Base-by-base conservation (phyloP, 2,113 vertebrate genomes). In the Callopanchax toddi region DNA sequence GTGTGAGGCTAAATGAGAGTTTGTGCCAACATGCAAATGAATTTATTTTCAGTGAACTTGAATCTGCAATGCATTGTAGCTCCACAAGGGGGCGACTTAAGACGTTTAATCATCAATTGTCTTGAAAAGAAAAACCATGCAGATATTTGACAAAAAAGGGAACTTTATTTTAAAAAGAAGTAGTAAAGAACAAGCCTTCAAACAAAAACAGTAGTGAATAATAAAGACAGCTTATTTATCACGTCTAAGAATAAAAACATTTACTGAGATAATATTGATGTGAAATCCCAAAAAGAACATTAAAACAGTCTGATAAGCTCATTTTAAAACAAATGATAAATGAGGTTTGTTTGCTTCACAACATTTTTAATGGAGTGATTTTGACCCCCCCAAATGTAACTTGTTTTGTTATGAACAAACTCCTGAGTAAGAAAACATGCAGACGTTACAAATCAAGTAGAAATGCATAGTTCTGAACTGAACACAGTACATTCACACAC, bases 1-100 rank as follows among this genome's bases (percentile, higher is more conserved):
- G n/a, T n/a, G n/a, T n/a, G n/a, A n/a, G n/a, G n/a, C n/a, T n/a
- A n/a, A n/a, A n/a, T n/a, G n/a, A n/a, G n/a, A 4, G 3, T 32
- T 32, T 32, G 29, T 32, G 29, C 29, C n/a, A n/a, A n/a, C n/a
- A n/a, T n/a, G n/a, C n/a, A n/a, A n/a, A n/a, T n/a, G n/a, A n/a
- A n/a, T n/a, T n/a, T n/a, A n/a, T n/a, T n/a, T n/a, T n/a, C n/a
- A n/a, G n/a, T n/a, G n/a, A n/a, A n/a, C n/a, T n/a, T n/a, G n/a
- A n/a, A n/a, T n/a, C n/a, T 32, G 29, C 10, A 32, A 32, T 6
- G 6, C 10, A 15, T 11, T 4, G 16, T 7, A 4, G 1, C 17
- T 25, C 61, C 77, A 81, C 32, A 44, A 58, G 71, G 57, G 48
- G 77, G 74, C 17, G 22, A 15, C 29, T n/a, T n/a, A n/a, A n/a